Conservation (phyloP, 1,140 invertebrate species). For the Zelostemma sp. region DNA sequence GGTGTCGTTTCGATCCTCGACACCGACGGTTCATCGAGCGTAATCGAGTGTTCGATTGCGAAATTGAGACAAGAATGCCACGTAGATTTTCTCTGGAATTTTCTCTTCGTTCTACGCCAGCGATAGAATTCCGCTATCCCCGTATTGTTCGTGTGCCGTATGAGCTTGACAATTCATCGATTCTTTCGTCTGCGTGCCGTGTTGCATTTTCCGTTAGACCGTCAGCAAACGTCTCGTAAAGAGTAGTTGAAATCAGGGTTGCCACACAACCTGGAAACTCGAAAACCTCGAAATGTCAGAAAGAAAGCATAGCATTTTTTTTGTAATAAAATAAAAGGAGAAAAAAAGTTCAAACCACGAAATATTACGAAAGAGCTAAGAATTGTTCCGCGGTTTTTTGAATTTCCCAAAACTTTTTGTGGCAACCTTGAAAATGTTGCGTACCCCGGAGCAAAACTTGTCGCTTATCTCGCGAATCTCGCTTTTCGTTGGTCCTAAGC, state of each 20-base stretch:
- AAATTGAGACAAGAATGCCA: background rate
- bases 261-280: too few relatives aligned
- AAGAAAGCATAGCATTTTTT: too few relatives aligned
- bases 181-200: slow-evolving; percentile 56
- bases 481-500: slow-evolving; percentile 20
- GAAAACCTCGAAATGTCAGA: too few relatives aligned
- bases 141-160: slow-evolving; percentile 56
- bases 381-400: too few relatives aligned
- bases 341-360: too few relatives aligned
- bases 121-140: slow-evolving; percentile 43
- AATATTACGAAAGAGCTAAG: too few relatives aligned
- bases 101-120: slow-evolving; percentile 18
- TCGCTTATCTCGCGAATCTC: slow-evolving; percentile 28
- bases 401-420: too few relatives aligned
- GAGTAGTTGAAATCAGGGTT: slow-evolving; percentile 45
- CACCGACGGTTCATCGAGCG: slow-evolving; percentile 1
- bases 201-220: slow-evolving; percentile 57
- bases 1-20: background rate
- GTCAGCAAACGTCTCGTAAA: slow-evolving; percentile 51
- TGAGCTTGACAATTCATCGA: slow-evolving; percentile 59
- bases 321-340: too few relatives aligned
- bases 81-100: slow-evolving; percentile 8
- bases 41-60: background rate
- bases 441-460: slow-evolving; percentile 27
- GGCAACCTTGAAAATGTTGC: slow-evolving; percentile 21